Base-by-base conservation (phyloP, 1,140 invertebrate species). In the Bombus breviceps region DNA sequence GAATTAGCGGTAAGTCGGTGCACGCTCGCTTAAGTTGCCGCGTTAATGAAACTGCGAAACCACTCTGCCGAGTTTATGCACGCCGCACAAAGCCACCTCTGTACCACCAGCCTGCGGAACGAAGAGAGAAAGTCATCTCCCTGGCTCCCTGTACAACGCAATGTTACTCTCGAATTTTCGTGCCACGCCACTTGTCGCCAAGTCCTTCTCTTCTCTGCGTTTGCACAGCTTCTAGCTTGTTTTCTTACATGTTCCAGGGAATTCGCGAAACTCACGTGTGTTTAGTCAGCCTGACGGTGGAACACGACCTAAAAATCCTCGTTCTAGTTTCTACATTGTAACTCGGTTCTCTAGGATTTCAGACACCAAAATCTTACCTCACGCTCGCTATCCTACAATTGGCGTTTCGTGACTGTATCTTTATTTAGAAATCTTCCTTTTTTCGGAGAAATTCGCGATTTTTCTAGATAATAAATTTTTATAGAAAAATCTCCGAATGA, bases 1-100 rank as follows among this genome's bases (percentile, higher is more conserved):
- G 88, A 89, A 89, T 89, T 87, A 90, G 86, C 85, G 89, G 77
- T 81, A 86, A 88, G 66, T 86, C 77, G 84, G 68, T 53, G 74
- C 81, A 76, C 71, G 87, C 74, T 86, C 81, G 79, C 87, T 86
- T 88, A 84, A 84, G 77, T 88, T 77, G 62, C 72, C 77, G 81
- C 64, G 84, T 86, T 88, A 88, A 88, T 85, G 87, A 88, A 86
- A 90, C 83, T 83, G 74, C 76, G 62, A 86, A 86, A 83, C 73
- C 85, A 69, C 81, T 83, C 74, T 53, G 74, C 57, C 74, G 64
- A 83, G 81, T 86, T 86, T 77, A 83, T 76, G 53, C 81, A 68
- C 66, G 41, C n/a, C 81, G 34, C 73, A 73, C 53, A 82, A 83
- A 83, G 59, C 43, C 66, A 10, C 39, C 25, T n/a, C 69, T 9